Percentiles rank a stretch among this genome's conserved stretches.
phyloP scores from a whole-genome alignment of 2,113 vertebrate genomes.

The Philantomba maxwellii region DNA sequence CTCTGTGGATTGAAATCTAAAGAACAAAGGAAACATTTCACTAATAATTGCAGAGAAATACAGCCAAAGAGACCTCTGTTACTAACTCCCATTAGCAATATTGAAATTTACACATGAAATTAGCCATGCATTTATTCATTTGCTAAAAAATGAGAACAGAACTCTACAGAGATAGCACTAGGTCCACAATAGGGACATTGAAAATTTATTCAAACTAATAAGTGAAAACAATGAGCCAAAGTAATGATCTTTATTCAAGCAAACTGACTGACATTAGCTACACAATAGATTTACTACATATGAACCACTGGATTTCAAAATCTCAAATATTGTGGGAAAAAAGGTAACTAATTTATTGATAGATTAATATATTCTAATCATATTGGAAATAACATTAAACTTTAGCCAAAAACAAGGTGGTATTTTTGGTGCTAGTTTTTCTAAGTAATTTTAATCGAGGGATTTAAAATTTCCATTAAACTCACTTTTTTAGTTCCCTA shows the following conservation, averaged over 20 bases:
- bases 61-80: not conserved
- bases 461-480: not conserved
- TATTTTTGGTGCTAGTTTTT: not conserved
- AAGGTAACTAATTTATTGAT: not conserved
- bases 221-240: constrained; percentile 24
- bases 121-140: constrained; percentile 22
- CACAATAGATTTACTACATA: not conserved
- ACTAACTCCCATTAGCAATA: not conserved
- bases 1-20: not conserved
- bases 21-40: not conserved
- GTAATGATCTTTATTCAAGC: constrained; percentile 7
- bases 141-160: not conserved
- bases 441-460: not conserved
- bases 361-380: not conserved
- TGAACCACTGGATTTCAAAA: not conserved
- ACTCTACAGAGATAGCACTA: not conserved
- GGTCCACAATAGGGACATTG: not conserved
- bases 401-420: not conserved
- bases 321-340: not conserved
- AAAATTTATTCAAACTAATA: constrained; percentile 12
- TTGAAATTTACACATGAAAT: not conserved
- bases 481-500: not conserved
- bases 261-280: not conserved
- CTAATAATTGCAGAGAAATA: constrained; percentile 28
- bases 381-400: not conserved